A percentile compares a stretch with the other conserved stretches of the same genome.
phyloP scores from a whole-genome alignment of 2,113 vertebrate species.

The Leptodactylus fuscus region DNA sequence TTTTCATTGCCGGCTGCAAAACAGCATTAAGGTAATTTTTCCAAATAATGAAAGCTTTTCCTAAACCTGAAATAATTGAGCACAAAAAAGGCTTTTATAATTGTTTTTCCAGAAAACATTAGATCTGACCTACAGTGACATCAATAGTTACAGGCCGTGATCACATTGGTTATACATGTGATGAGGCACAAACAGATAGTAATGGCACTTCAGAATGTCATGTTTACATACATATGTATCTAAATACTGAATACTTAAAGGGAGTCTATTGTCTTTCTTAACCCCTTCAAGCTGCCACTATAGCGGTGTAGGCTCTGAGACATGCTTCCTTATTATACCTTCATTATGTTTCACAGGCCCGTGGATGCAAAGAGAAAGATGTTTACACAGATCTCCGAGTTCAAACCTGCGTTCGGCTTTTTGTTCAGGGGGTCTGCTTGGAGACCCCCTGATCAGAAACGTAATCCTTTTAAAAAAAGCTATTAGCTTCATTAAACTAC shows the following conservation, averaged over 20 bases:
- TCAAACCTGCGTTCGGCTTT: too few relatives aligned
- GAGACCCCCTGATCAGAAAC: too few relatives aligned
- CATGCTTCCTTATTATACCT: too few relatives aligned
- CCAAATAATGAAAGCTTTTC: constrained; percentile 49
- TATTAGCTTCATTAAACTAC: too few relatives aligned
- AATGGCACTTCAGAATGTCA: background rate
- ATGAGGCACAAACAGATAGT: background rate
- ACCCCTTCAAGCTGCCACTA: too few relatives aligned
- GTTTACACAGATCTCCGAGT: too few relatives aligned
- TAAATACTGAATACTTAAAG: background rate
- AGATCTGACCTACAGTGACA: constrained; percentile 2
- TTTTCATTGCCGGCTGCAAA: constrained; percentile 40
- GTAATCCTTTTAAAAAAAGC: too few relatives aligned
- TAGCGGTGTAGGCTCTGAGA: too few relatives aligned
- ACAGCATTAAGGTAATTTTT: constrained; percentile 47
- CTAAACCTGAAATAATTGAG: constrained; percentile 36
- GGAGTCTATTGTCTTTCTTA: too few relatives aligned
- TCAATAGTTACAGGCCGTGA: background rate
- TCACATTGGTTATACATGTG: constrained; percentile 19
- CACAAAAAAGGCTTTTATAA: constrained; percentile 38
- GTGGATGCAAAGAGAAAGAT: too few relatives aligned
- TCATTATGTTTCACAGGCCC: too few relatives aligned
- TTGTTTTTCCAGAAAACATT: constrained; percentile 25
- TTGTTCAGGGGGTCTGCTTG: too few relatives aligned
- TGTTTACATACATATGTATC: background rate